Evolutionary conservation across 1,140 invertebrate species (phyloP).

Genomic region (Acromyrmex charruanus): DNA sequence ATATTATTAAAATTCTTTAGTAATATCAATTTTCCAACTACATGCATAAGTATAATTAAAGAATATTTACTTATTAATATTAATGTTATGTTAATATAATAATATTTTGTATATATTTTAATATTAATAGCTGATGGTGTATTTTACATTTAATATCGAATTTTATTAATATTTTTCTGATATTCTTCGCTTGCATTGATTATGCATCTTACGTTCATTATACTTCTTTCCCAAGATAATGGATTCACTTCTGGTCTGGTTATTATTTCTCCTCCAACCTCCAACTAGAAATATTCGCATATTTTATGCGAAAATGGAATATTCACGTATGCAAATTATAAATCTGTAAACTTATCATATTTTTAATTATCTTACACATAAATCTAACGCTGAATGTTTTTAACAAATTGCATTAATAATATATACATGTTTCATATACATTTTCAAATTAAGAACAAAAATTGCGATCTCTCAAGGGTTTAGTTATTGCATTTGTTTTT

Average conservation of each 20-base stretch:
- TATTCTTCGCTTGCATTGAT: slow-evolving; percentile 11
- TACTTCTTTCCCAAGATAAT: slow-evolving; percentile 22
- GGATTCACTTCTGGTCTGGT: not conserved
- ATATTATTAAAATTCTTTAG: slow-evolving; percentile 28
- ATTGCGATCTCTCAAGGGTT: not conserved
- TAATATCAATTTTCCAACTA: not conserved
- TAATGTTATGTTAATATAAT: slow-evolving; percentile 8
- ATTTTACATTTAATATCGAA: not conserved
- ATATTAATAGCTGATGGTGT: not conserved
- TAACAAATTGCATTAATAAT: slow-evolving; percentile 1
- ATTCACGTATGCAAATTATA: slow-evolving; percentile 20
- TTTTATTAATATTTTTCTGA: slow-evolving; percentile 24
- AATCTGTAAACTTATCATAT: slow-evolving; percentile 29
- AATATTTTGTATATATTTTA: not conserved
- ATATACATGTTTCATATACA: not conserved
- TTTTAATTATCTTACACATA: slow-evolving; percentile 24
- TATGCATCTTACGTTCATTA: slow-evolving; percentile 9
- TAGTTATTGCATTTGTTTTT: slow-evolving; percentile 27
- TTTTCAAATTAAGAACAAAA: not conserved
- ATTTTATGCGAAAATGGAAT: slow-evolving; percentile 32
- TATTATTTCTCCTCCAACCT: slow-evolving; percentile 34
- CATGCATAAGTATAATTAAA: slow-evolving; percentile 1
- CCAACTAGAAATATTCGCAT: slow-evolving; percentile 43
- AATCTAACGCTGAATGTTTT: slow-evolving; percentile 28
- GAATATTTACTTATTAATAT: slow-evolving; percentile 11